Conservation (phyloP, 53 echinoderm and acorn worm species). For the Echinometra lucunter region DNA sequence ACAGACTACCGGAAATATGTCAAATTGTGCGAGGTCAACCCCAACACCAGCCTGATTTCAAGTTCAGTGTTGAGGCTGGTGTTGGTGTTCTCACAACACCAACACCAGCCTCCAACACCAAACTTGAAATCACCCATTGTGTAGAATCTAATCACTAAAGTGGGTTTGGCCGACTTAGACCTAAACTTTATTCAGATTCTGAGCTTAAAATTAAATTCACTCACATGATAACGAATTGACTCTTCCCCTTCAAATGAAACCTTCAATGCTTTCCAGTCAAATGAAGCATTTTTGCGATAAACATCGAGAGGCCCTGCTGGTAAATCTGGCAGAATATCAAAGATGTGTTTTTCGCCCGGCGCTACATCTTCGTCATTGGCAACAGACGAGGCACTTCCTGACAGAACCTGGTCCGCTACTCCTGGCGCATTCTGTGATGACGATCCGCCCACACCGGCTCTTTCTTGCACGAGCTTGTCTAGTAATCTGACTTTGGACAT, state of each 20-base stretch:
- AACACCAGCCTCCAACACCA: too few relatives aligned
- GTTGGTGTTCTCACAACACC: too few relatives aligned
- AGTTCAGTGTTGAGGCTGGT: too few relatives aligned
- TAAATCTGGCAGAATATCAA: slow-evolving; percentile 75
- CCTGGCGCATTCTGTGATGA: not conserved
- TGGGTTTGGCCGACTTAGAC: too few relatives aligned
- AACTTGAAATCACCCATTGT: too few relatives aligned
- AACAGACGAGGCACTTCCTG: not conserved
- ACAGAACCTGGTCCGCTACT: slow-evolving; percentile 8
- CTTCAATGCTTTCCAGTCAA: slow-evolving; percentile 91
- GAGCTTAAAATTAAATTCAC: too few relatives aligned
- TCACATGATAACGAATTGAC: slow-evolving; percentile 80
- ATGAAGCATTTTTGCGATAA: slow-evolving; percentile 88
- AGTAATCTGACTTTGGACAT: slow-evolving; percentile 25
- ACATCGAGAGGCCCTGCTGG: slow-evolving; percentile 88
- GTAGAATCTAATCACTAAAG: too few relatives aligned
- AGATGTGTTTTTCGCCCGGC: slow-evolving; percentile 21
- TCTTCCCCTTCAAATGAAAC: slow-evolving; percentile 86
- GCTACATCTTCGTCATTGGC: not conserved
- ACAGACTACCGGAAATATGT: too few relatives aligned
- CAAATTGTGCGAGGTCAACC: too few relatives aligned
- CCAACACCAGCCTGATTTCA: too few relatives aligned
- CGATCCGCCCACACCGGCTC: not conserved
- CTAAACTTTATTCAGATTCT: too few relatives aligned
- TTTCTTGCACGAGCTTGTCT: slow-evolving; percentile 1